A percentile compares a stretch with the other conserved stretches of the same genome.
Conservation (phyloP, 2,797 vertebrate genomes). For the Tragelaphus eurycerus region DNA sequence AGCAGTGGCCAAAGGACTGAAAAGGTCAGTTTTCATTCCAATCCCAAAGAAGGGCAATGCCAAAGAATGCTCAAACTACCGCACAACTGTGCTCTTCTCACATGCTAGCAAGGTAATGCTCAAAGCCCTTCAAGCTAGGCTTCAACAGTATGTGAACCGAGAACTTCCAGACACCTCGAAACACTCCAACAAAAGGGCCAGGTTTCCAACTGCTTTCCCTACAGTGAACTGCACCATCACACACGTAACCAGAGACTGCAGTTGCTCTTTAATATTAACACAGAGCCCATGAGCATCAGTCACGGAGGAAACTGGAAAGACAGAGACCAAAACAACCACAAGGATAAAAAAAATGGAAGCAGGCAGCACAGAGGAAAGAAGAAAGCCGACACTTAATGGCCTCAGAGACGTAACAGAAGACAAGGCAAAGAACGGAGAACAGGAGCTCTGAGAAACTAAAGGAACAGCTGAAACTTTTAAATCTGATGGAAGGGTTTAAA, state of each 20-base stretch:
- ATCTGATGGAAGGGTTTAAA: neutral
- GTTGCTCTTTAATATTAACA: neutral
- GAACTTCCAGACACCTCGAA: neutral
- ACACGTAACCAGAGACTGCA: neutral
- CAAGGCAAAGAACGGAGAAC: neutral
- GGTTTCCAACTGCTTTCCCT: neutral
- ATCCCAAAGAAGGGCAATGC: neutral
- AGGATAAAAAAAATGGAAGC: neutral
- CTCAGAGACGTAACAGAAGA: neutral
- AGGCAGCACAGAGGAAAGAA: neutral
- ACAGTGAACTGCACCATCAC: neutral
- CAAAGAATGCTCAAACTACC: neutral
- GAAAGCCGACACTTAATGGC: neutral
- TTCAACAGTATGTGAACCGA: neutral
- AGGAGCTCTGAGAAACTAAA: neutral
- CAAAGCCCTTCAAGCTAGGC: neutral
- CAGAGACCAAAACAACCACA: neutral
- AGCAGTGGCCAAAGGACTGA: neutral
- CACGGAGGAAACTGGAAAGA: neutral
- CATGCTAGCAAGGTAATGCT: neutral
- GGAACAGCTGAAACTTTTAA: neutral
- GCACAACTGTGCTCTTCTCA: neutral
- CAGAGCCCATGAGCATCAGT: neutral
- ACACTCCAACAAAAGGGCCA: neutral
- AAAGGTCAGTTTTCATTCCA: neutral